Conservation (phyloP, 2,888 invertebrate species). For the Ornithoptera alexandrae region DNA sequence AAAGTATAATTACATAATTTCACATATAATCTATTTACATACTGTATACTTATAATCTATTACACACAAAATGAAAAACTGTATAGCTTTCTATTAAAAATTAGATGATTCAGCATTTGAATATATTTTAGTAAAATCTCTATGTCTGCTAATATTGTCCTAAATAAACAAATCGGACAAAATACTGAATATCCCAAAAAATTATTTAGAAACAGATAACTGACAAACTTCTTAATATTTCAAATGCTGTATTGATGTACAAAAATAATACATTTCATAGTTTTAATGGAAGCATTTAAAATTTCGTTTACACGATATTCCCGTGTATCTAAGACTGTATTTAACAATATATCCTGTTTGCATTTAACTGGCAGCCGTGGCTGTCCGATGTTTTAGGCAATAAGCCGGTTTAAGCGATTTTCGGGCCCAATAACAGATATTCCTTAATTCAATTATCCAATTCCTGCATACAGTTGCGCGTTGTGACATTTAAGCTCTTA, state of each 20-base stretch:
- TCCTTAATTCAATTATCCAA: constrained; percentile 26
- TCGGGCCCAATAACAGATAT: constrained; percentile 17
- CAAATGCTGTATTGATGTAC: not conserved
- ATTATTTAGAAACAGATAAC: not conserved
- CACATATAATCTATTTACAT: no score
- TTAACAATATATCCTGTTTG: not conserved
- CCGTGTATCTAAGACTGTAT: not conserved
- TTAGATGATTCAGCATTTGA: no score
- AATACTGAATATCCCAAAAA: no score
- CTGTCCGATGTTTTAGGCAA: not conserved
- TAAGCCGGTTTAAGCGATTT: constrained; percentile 16
- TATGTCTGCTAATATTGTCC: no score
- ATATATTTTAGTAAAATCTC: no score
- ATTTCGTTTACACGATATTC: not conserved
- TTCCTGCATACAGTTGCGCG: constrained; percentile 1
- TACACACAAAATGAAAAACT: no score
- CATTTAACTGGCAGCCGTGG: not conserved
- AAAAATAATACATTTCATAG: not conserved
- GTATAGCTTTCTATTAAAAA: no score
- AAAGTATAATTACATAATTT: no score
- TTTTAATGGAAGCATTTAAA: no score
- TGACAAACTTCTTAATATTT: not conserved
- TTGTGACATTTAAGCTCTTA: constrained; percentile 14
- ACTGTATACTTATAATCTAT: no score
- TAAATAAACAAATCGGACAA: no score